Evolutionary conservation across 2,797 vertebrate species (phyloP).

Genomic region (Gallinago nigripennis): DNA sequence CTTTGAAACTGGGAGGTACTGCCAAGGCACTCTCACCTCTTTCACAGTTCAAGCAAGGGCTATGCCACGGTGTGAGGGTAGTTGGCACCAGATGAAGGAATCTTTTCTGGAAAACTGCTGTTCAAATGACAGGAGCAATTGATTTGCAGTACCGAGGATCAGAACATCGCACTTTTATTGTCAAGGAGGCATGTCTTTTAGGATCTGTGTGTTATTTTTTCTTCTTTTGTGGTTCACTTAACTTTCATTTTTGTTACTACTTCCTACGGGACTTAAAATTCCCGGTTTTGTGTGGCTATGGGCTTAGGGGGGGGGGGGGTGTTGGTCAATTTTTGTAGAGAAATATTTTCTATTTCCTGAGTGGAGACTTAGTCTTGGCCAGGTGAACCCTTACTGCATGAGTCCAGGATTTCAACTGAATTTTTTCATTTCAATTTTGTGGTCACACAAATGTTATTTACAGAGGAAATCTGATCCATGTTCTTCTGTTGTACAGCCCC

Average conservation of each 20-base stretch:
- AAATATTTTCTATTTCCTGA: not conserved
- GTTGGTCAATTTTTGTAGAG: not conserved
- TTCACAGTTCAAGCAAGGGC: not conserved
- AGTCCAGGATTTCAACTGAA: not conserved
- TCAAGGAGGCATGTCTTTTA: not conserved
- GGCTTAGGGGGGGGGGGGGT: fast-evolving
- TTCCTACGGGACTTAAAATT: not conserved
- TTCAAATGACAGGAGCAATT: not conserved
- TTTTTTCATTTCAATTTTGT: not conserved
- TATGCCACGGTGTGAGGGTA: not conserved
- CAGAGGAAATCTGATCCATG: not conserved
- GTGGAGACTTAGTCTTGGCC: not conserved
- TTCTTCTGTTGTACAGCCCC: not conserved
- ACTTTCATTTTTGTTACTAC: not conserved
- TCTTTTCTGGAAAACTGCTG: not conserved
- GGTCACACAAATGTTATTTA: not conserved
- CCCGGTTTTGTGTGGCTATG: not conserved
- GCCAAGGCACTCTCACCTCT: not conserved
- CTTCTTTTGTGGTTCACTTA: not conserved
- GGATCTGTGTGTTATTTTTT: not conserved
- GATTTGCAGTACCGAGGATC: not conserved
- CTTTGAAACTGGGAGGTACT: not conserved
- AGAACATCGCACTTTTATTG: not conserved
- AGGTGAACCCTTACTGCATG: not conserved
- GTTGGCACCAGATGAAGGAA: not conserved